phyloP scores from a whole-genome alignment of 2,113 vertebrate species.

The Catagonus wagneri region DNA sequence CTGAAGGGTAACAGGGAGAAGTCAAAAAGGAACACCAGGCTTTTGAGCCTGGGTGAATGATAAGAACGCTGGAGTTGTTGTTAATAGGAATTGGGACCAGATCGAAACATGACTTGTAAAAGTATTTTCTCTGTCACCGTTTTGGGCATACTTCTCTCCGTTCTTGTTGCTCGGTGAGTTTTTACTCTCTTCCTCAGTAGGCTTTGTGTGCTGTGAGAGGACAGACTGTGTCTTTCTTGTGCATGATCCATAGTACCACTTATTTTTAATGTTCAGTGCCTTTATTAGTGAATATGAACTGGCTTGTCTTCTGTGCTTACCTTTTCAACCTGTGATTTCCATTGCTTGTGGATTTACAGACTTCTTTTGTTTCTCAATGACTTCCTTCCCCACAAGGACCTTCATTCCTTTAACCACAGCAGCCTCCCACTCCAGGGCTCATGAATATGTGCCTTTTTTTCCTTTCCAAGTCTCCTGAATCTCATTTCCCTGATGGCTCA shows the following conservation, averaged over 20 bases:
- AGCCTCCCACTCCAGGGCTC: not conserved
- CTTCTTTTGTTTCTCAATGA: conserved; percentile 26
- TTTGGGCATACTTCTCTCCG: not conserved
- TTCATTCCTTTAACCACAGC: conserved; percentile 22
- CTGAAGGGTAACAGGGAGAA: not conserved
- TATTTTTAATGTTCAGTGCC: conserved; percentile 24
- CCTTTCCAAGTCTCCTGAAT: not conserved
- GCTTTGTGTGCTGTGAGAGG: not conserved
- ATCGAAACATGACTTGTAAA: conserved; percentile 26
- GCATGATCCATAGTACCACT: not conserved
- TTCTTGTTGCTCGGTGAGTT: not conserved
- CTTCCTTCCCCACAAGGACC: conserved; percentile 47
- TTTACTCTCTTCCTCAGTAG: not conserved
- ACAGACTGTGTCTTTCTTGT: not conserved
- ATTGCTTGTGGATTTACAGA: conserved; percentile 16
- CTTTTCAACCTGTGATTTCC: conserved; percentile 43
- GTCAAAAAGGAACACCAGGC: not conserved
- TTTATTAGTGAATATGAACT: not conserved
- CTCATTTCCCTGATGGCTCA: not conserved
- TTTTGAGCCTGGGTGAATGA: not conserved
- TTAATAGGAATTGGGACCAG: not conserved
- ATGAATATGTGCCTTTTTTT: not conserved
- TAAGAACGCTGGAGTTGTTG: not conserved
- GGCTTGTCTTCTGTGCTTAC: not conserved
- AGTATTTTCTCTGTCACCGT: not conserved